Conservation (phyloP, 2,113 vertebrate species). For the Hippocampus barbouri region DNA sequence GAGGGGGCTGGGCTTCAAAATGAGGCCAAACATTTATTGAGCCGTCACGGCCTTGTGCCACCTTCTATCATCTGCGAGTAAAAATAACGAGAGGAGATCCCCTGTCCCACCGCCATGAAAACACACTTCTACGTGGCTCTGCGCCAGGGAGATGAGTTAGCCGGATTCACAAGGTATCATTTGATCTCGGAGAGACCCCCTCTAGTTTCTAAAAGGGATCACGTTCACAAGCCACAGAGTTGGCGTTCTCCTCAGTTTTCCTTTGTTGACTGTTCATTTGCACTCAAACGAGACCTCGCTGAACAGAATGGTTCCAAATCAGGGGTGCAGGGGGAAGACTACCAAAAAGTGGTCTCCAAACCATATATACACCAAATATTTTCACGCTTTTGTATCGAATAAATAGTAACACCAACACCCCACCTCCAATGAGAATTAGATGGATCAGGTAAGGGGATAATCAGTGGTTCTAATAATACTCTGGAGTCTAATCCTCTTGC, state of each 20-base stretch:
- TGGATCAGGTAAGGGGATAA: constrained; percentile 75
- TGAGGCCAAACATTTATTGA: constrained; percentile 1
- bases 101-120: not conserved
- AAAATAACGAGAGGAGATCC: not conserved
- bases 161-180: constrained; percentile 42
- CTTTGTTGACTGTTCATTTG: constrained; percentile 58
- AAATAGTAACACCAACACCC: constrained; percentile 47
- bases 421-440: constrained; percentile 48
- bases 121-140: constrained; percentile 5
- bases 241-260: constrained; percentile 47
- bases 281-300: constrained; percentile 55
- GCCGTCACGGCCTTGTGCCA: not conserved
- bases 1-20: not conserved
- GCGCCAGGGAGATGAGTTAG: constrained; percentile 36
- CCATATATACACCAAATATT: constrained; percentile 40
- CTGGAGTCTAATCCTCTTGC: constrained; percentile 79
- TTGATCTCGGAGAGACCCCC: constrained; percentile 42
- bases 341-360: constrained; percentile 30
- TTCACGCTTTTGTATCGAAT: constrained; percentile 54
- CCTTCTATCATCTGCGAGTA: not conserved
- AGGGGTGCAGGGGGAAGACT: constrained; percentile 36
- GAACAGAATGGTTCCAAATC: constrained; percentile 43
- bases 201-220: constrained; percentile 10
- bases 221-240: constrained; percentile 22
- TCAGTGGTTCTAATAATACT: constrained; percentile 81